Evolutionary conservation across 2,797 vertebrate species (phyloP).

Genomic region (Danio jaintianensis): DNA sequence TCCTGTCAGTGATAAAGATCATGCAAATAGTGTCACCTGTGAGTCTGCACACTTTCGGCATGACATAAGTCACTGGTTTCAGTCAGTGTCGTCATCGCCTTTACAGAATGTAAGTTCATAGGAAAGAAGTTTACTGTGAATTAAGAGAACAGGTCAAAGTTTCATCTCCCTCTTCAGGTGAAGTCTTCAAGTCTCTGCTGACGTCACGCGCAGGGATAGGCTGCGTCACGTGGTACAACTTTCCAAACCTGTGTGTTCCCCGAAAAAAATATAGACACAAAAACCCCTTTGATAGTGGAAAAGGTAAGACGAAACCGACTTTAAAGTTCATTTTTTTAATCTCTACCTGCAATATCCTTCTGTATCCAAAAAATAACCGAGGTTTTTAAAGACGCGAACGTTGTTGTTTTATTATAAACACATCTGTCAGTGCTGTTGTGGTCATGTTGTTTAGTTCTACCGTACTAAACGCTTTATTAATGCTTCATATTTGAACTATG

Average conservation of each 20-base stretch:
- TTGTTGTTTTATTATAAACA: conserved; percentile 12
- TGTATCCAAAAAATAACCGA: neutral
- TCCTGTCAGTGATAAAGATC: neutral
- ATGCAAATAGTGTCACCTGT: conserved; percentile 20
- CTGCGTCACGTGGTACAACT: conserved; percentile 64
- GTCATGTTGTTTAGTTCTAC: neutral
- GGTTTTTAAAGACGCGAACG: neutral
- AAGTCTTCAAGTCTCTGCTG: conserved; percentile 41
- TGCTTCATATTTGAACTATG: neutral
- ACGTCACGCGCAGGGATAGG: conserved; percentile 65
- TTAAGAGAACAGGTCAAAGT: neutral
- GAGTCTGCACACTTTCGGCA: neutral
- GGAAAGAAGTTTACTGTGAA: too few species aligned
- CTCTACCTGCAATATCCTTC: neutral
- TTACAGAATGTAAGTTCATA: neutral
- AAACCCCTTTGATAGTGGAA: conserved; percentile 1
- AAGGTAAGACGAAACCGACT: conserved; percentile 46
- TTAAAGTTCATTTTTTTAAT: neutral
- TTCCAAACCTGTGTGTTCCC: conserved; percentile 48
- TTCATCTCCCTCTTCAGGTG: conserved; percentile 12
- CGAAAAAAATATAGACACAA: conserved; percentile 34
- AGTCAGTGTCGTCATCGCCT: neutral
- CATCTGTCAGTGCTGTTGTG: conserved; percentile 43
- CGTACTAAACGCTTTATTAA: neutral
- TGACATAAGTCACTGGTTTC: conserved; percentile 20